These are phyloP conservation scores for Sceloporus undulatus DNA, from an alignment of 2,113 vertebrate species.

Conservation along the genomic window DNA sequence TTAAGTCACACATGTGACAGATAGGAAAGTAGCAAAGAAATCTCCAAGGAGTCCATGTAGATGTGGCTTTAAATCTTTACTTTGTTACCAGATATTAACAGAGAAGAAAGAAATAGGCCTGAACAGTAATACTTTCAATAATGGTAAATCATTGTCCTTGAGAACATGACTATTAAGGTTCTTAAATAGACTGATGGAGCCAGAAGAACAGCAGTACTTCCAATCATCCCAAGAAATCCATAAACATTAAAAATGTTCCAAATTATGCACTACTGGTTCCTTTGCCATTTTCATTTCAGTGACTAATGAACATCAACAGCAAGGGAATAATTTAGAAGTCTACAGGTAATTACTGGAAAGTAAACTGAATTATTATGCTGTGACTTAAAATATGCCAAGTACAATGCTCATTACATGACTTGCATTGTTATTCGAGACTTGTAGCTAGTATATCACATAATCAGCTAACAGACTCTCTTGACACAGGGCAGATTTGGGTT, in stretches of 20 bases:
- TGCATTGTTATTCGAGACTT: conserved; percentile 55
- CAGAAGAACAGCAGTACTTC: conserved; percentile 45
- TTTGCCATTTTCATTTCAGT: conserved; percentile 66
- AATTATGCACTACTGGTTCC: conserved; percentile 54
- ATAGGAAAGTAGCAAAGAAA: conserved; percentile 2
- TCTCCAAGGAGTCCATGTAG: not conserved
- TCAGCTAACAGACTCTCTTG: conserved; percentile 49
- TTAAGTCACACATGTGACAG: conserved; percentile 19
- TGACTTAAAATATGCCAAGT: conserved; percentile 43
- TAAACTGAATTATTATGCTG: conserved; percentile 59
- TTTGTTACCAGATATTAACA: conserved; percentile 11
- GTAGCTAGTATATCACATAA: conserved; percentile 66
- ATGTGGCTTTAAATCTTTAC: not conserved
- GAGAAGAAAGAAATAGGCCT: conserved; percentile 44
- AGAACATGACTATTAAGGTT: conserved; percentile 45
- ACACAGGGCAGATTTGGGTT: conserved; percentile 27
- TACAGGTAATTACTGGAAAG: conserved; percentile 65
- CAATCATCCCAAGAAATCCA: conserved; percentile 66
- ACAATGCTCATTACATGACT: conserved; percentile 31
- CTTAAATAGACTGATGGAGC: conserved; percentile 56
- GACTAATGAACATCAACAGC: conserved; percentile 61
- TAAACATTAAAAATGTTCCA: conserved; percentile 63
- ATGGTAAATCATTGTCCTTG: conserved; percentile 37
- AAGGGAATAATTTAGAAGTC: conserved; percentile 57
- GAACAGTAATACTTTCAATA: conserved; percentile 19